These are phyloP conservation scores for Pedetes capensis DNA, from an alignment of 2,113 vertebrate species.

Conservation along the genomic window DNA sequence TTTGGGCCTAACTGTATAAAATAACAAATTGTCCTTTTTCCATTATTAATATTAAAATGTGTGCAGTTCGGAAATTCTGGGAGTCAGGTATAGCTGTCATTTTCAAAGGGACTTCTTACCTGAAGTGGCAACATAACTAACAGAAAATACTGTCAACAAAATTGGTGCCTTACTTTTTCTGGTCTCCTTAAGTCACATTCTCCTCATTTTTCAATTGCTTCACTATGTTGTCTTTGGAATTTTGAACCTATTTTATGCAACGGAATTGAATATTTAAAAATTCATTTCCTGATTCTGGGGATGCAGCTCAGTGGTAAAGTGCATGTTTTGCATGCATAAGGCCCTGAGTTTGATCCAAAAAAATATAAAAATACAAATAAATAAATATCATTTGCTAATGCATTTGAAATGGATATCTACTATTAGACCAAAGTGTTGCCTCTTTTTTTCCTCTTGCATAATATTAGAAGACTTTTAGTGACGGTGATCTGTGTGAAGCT, in stretches of 20 bases:
- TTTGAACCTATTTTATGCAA: neutral
- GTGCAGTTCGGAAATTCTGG: neutral
- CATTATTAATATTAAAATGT: neutral
- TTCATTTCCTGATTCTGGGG: neutral
- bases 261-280: constrained; percentile 3
- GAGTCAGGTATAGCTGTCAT: neutral
- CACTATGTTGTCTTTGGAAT: constrained; percentile 13
- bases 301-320: neutral
- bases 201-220: constrained; percentile 23
- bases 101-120: neutral
- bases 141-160: too few species aligned
- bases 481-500: neutral
- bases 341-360: too few species aligned
- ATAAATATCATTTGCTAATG: neutral
- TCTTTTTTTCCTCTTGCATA: neutral
- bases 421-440: neutral
- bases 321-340: too few species aligned
- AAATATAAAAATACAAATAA: neutral
- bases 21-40: constrained; percentile 10
- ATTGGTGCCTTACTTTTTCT: too few species aligned
- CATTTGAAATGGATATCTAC: neutral
- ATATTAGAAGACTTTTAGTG: neutral
- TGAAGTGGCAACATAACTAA: too few species aligned
- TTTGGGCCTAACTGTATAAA: neutral
- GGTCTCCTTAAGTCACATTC: neutral